Percentiles rank a stretch among this genome's conserved stretches.
These are phyloP conservation scores for Cossypha caffra DNA, from an alignment of 2,797 vertebrate genomes.

Conservation along the genomic window DNA sequence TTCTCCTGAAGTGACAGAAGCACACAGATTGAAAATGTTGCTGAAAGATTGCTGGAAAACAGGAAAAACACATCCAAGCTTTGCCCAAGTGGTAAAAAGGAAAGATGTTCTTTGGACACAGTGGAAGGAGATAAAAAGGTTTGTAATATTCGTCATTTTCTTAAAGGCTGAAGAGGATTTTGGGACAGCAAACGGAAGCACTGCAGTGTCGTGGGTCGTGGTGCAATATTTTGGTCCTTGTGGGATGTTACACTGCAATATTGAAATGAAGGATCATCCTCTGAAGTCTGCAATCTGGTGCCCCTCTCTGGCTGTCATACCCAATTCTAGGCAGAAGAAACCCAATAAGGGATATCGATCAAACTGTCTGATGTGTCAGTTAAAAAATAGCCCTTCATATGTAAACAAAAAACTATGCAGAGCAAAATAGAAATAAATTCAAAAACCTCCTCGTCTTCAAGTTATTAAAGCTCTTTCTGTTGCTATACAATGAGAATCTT, in stretches of 20 bases:
- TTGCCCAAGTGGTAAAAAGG: slow-evolving; percentile 4
- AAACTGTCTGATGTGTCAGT: not conserved
- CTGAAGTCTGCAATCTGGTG: slow-evolving; percentile 30
- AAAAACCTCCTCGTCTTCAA: not conserved
- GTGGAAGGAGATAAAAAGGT: not conserved
- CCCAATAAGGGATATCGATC: not conserved
- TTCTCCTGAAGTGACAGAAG: slow-evolving; percentile 39
- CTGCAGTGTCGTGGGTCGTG: not conserved
- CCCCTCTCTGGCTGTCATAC: slow-evolving; percentile 31
- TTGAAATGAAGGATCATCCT: not conserved
- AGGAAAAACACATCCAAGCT: slow-evolving; percentile 18
- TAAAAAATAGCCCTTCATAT: not conserved
- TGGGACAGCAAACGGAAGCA: not conserved
- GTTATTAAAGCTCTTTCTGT: not conserved
- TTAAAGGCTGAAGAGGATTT: not conserved
- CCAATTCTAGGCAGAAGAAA: not conserved
- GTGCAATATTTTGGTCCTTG: not conserved
- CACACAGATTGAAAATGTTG: slow-evolving; percentile 29
- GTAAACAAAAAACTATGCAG: not conserved
- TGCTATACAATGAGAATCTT: not conserved
- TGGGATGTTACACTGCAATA: not conserved
- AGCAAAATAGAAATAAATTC: not conserved
- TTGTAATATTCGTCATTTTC: not conserved
- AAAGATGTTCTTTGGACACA: not conserved
- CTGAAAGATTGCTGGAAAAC: slow-evolving; percentile 25